phyloP scores from a whole-genome alignment of 2,888 invertebrate genomes.

The Limnephilus auricula region DNA sequence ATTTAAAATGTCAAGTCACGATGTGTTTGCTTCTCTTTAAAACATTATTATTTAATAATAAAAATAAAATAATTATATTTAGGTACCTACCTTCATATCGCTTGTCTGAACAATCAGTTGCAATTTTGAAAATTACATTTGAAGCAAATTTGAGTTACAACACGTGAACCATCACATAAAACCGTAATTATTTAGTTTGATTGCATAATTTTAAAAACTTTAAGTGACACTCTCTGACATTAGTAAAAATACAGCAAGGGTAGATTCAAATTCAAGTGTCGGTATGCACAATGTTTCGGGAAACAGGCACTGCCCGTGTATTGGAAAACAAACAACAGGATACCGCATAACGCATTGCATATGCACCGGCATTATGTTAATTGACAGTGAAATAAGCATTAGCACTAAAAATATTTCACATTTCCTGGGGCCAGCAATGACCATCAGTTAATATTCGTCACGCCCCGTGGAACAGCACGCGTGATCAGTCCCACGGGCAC shows the following conservation, averaged over 20 bases:
- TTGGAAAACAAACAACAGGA: neutral
- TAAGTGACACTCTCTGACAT: neutral
- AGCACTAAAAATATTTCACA: neutral
- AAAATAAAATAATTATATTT: too few relatives aligned
- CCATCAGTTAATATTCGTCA: slow-evolving; percentile 30
- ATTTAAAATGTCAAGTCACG: too few relatives aligned
- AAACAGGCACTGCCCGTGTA: neutral
- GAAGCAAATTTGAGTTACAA: too few relatives aligned
- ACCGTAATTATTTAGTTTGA: too few relatives aligned
- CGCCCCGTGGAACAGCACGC: neutral
- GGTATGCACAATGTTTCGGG: neutral
- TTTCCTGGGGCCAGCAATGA: neutral
- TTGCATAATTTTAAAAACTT: neutral
- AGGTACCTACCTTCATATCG: too few relatives aligned
- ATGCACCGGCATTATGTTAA: neutral
- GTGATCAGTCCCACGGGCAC: slow-evolving; percentile 26
- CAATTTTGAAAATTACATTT: too few relatives aligned
- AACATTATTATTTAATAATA: too few relatives aligned
- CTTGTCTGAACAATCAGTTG: too few relatives aligned
- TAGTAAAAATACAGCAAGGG: neutral
- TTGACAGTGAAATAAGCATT: neutral
- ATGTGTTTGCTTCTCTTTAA: too few relatives aligned
- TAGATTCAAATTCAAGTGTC: neutral
- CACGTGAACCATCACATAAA: too few relatives aligned
- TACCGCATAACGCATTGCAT: neutral